phyloP scores from a whole-genome alignment of 2,113 vertebrate genomes.

The Dipodomys stephensi region DNA sequence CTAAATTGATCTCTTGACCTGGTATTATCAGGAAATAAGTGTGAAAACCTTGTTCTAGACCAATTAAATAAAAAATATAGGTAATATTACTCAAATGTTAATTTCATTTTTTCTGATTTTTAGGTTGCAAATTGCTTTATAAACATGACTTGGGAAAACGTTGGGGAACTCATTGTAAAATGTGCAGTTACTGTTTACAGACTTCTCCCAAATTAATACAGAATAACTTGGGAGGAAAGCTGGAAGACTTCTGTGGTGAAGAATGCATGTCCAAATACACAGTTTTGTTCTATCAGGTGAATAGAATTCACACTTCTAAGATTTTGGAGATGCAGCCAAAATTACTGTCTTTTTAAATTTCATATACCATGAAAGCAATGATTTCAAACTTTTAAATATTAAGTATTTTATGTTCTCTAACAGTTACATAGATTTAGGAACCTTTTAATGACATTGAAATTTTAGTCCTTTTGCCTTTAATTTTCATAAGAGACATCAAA shows the following conservation, averaged over 20 bases:
- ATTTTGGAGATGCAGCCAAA: background rate
- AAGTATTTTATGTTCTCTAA: conserved; percentile 5
- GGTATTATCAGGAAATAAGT: background rate
- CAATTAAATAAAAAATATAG: conserved; percentile 53
- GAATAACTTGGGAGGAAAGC: conserved; percentile 91
- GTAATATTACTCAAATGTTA: conserved; percentile 48
- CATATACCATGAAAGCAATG: background rate
- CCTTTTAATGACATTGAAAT: background rate
- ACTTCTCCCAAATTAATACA: conserved; percentile 92
- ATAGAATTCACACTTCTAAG: background rate
- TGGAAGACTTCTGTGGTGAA: conserved; percentile 96
- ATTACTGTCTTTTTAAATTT: conserved; percentile 28
- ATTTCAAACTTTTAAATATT: conserved; percentile 51
- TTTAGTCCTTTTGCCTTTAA: conserved; percentile 38
- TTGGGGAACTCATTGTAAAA: conserved; percentile 96
- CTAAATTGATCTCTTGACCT: conserved; percentile 38
- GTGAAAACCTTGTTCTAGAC: conserved; percentile 21
- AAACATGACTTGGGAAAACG: conserved; percentile 94
- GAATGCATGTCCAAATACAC: conserved; percentile 95
- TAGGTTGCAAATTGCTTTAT: conserved; percentile 96
- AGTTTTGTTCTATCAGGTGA: conserved; percentile 96
- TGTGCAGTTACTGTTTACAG: conserved; percentile 95
- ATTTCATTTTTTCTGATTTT: conserved; percentile 67
- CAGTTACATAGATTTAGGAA: background rate
- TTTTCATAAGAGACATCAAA: background rate